Evolutionary conservation across 2,888 invertebrate genomes (phyloP), one percentile per base, ranked within the genome.

Genomic region (Caenorhabditis sp.): DNA sequence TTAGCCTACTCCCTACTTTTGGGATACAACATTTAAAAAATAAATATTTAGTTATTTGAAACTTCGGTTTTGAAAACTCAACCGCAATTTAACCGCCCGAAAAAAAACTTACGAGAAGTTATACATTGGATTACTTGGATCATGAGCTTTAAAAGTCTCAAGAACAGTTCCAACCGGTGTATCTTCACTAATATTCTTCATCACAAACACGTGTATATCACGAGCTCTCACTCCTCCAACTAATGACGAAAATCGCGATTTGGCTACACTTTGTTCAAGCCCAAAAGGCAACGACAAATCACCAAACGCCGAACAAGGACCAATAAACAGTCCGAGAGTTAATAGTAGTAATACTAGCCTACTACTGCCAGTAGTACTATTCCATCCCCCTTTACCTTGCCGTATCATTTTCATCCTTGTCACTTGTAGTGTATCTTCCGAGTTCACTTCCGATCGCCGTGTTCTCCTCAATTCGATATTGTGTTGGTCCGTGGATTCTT

Each of bases 391-490:
- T 67, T 23, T 63, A 83, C 80, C 75, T 79, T 59, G 75, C 84
- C 81, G 78, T 88, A 23, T 94, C 94, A 25, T 94, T 94, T 89
- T 95, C 95, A 90, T 99, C 97, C 1, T 94, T 94, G 90, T 97
- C 97, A 12, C 93, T 94, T 1, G 97, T 97, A 88, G 93, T 93
- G 90, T 97, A 97, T 21, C 93, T 94, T 89, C 95, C 95, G 83
- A 97, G 90, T 79, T 92, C 93, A 81, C 94, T 94, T 26, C 95
- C 95, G 63, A 94, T 92, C 88, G 93, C 93, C 1, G 95, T 94
- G 88, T 96, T 95, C 89, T 97, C 97, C 87, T 92, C 93, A 0
- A 95, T 56, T 36, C 63, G 58, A 38, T 70, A 57, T 56, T 76
- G 70, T 21, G 58, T 58, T 36, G 94, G 17, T 93, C 81, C 81